Evolutionary conservation across 2,113 vertebrate species (phyloP).

Genomic region (Thomomys bottae): DNA sequence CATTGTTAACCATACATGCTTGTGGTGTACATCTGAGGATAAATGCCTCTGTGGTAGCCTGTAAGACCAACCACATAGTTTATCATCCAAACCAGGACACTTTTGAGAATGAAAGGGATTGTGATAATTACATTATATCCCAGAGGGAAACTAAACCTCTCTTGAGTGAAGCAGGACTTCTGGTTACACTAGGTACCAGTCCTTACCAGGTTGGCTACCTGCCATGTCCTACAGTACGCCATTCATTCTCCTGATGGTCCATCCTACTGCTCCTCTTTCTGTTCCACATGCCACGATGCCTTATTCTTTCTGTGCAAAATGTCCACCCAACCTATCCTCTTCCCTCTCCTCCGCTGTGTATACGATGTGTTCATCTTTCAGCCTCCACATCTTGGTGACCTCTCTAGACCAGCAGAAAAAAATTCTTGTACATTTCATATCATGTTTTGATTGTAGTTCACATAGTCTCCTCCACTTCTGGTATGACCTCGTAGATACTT

Average conservation of each 20-base stretch:
- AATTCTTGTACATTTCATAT: neutral
- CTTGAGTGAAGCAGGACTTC: neutral
- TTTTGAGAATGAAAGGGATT: neutral
- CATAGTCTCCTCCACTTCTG: neutral
- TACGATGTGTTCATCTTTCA: neutral
- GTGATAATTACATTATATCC: neutral
- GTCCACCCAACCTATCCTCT: neutral
- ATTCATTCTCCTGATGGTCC: neutral
- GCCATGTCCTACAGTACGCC: neutral
- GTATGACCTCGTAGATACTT: neutral
- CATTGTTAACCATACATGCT: slow-evolving; percentile 40
- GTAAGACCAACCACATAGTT: slow-evolving; percentile 1
- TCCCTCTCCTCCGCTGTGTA: neutral
- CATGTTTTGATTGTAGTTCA: neutral
- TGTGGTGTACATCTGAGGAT: slow-evolving; percentile 34
- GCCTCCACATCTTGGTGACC: neutral
- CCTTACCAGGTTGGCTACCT: neutral
- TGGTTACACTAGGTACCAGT: neutral
- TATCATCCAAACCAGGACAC: slow-evolving; percentile 16
- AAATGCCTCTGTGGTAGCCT: slow-evolving; percentile 5
- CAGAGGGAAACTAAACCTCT: neutral
- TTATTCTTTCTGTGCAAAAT: slow-evolving; percentile 14
- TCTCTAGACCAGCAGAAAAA: neutral
- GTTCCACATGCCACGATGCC: neutral
- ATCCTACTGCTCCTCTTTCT: neutral